Conservation (phyloP, 2,797 vertebrate genomes). For the Nyctalus aviator region DNA sequence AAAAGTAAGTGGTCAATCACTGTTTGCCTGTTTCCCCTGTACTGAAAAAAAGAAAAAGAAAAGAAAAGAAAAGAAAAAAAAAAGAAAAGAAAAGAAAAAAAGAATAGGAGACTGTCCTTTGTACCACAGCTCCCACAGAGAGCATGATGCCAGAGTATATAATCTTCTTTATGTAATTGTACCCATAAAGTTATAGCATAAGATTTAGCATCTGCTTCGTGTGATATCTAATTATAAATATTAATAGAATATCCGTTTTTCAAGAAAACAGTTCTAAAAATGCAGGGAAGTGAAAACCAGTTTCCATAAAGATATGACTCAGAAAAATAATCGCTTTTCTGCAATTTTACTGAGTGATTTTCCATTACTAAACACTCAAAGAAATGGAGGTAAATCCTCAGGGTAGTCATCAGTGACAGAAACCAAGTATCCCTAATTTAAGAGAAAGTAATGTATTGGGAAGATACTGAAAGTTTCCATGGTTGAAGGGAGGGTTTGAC, state of each 20-base stretch:
- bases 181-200: slow-evolving; percentile 69
- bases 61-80: not conserved
- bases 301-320: slow-evolving; percentile 77
- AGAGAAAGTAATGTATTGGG: not conserved
- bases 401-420: too few relatives aligned
- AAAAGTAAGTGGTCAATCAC: slow-evolving; percentile 57
- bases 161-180: slow-evolving; percentile 76
- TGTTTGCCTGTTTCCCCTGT: slow-evolving; percentile 9
- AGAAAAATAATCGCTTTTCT: slow-evolving; percentile 78
- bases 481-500: not conserved
- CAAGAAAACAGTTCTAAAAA: slow-evolving; percentile 78
- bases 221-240: slow-evolving; percentile 83
- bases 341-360: slow-evolving; percentile 71
- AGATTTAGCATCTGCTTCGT: slow-evolving; percentile 77
- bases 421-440: not conserved
- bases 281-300: slow-evolving; percentile 63
- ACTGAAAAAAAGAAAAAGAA: not conserved
- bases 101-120: slow-evolving; percentile 43
- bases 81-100: not conserved
- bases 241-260: slow-evolving; percentile 78
- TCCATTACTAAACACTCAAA: slow-evolving; percentile 58
- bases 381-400: slow-evolving; percentile 42
- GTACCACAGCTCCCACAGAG: slow-evolving; percentile 57
- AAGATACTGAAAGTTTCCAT: not conserved
- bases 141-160: slow-evolving; percentile 50